Evolutionary conservation across 2,888 invertebrate genomes (phyloP).

Genomic region (Hydriomena furcata): DNA sequence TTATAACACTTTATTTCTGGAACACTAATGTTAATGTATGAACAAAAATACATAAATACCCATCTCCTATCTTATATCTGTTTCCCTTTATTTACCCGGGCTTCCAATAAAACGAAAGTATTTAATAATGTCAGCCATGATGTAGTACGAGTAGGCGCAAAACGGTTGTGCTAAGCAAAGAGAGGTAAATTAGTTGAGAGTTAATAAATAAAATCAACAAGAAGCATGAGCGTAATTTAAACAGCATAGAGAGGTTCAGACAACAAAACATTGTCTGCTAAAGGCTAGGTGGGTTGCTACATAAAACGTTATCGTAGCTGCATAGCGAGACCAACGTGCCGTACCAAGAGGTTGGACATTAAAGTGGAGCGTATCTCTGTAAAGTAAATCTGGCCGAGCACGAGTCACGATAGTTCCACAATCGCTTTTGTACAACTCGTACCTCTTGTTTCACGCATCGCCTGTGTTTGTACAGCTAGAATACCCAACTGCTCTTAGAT

Average conservation of each 20-base stretch:
- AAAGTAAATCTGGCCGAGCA: conserved; percentile 63
- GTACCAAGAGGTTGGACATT: conserved; percentile 59
- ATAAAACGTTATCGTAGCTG: conserved; percentile 42
- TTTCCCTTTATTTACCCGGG: conserved; percentile 28
- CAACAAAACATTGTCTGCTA: conserved; percentile 20
- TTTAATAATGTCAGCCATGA: background rate
- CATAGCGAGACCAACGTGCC: conserved; percentile 47
- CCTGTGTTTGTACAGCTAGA: conserved; percentile 55
- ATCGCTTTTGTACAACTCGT: conserved; percentile 58
- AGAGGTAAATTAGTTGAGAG: conserved; percentile 10
- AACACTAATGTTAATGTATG: conserved; percentile 35
- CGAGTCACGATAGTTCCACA: conserved; percentile 55
- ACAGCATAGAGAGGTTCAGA: conserved; percentile 18
- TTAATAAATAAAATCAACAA: conserved; percentile 20
- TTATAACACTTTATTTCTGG: conserved; percentile 32
- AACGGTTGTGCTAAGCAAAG: conserved; percentile 9
- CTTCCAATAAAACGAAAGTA: conserved; percentile 23
- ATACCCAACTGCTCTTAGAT: conserved; percentile 35
- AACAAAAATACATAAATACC: conserved; percentile 33
- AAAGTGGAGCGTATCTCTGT: conserved; percentile 61
- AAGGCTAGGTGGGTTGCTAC: conserved; percentile 25
- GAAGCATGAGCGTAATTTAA: conserved; percentile 22
- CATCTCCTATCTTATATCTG: conserved; percentile 28
- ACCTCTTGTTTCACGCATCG: conserved; percentile 69
- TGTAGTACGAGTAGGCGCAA: conserved; percentile 2